phyloP scores from a whole-genome alignment of 2,797 vertebrate species.

The Gallinago solitaria region DNA sequence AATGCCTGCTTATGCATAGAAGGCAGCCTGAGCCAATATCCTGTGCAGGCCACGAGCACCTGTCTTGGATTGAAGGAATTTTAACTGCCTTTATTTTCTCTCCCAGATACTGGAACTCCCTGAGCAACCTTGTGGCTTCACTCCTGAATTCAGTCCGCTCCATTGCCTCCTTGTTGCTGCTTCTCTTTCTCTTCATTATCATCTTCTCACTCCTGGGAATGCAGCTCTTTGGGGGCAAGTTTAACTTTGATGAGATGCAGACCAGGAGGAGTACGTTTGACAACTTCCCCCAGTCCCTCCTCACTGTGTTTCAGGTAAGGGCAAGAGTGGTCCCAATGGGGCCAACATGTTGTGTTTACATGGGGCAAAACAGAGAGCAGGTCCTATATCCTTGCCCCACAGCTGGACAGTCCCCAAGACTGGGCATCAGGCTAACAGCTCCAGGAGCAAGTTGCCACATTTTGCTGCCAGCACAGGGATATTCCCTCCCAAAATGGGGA shows the following conservation, averaged over 20 bases:
- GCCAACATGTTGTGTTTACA: background rate
- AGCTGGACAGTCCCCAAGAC: background rate
- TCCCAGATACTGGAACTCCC: constrained; percentile 96
- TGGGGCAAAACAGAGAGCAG: background rate
- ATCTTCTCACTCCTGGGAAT: constrained; percentile 99
- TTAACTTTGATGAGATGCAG: constrained; percentile 96
- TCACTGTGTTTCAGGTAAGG: constrained; percentile 97
- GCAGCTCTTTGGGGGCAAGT: constrained; percentile 99
- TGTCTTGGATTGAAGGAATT: background rate
- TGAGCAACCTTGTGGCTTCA: constrained; percentile 98
- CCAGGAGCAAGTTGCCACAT: background rate
- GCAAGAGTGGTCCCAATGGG: background rate
- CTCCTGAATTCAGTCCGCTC: constrained; percentile 97
- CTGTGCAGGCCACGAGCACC: background rate
- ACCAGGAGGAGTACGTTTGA: constrained; percentile 96
- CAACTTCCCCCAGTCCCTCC: constrained; percentile 98
- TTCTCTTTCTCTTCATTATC: constrained; percentile 99
- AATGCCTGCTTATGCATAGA: background rate
- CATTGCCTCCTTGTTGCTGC: constrained; percentile 94
- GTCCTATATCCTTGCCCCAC: background rate
- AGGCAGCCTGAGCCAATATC: background rate
- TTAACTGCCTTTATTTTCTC: background rate
- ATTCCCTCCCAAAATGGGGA: background rate
- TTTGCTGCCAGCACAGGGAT: background rate
- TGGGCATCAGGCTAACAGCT: background rate